A percentile compares a stretch with the other conserved stretches of the same genome.
Evolutionary conservation across 2,888 invertebrate genomes (phyloP).

Genomic region (Noctua janthe): DNA sequence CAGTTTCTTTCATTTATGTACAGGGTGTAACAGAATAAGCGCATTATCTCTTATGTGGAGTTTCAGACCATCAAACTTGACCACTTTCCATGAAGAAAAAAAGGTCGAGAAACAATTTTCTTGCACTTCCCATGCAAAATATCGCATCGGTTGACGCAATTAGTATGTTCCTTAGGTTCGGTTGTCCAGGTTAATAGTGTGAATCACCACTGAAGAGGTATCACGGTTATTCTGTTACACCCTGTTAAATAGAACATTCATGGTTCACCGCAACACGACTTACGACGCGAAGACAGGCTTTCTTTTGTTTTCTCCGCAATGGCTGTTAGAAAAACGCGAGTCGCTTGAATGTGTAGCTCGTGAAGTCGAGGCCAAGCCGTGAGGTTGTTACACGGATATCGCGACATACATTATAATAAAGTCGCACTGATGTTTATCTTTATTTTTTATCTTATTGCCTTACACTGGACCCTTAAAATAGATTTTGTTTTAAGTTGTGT

Average conservation of each 20-base stretch:
- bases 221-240: neutral
- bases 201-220: neutral
- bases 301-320: neutral
- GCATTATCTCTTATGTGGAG: neutral
- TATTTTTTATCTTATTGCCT: slow-evolving; percentile 69
- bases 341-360: neutral
- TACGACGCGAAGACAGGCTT: neutral
- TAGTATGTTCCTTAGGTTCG: neutral
- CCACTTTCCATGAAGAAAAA: neutral
- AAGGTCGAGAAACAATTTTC: neutral
- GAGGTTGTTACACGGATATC: slow-evolving; percentile 66
- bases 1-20: neutral
- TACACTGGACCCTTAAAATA: slow-evolving; percentile 43
- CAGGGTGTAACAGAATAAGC: neutral
- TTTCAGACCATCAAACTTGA: neutral
- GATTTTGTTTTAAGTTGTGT: slow-evolving; percentile 53
- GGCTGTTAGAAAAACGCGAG: neutral
- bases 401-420: slow-evolving; percentile 70
- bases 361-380: neutral
- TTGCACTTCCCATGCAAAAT: neutral
- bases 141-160: neutral
- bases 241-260: neutral
- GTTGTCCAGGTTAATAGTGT: neutral
- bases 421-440: slow-evolving; percentile 74
- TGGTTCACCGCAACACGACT: neutral